A percentile compares a stretch with the other conserved stretches of the same genome.
phyloP scores from a whole-genome alignment of 2,888 invertebrate genomes.

The Cynaeus angustus region DNA sequence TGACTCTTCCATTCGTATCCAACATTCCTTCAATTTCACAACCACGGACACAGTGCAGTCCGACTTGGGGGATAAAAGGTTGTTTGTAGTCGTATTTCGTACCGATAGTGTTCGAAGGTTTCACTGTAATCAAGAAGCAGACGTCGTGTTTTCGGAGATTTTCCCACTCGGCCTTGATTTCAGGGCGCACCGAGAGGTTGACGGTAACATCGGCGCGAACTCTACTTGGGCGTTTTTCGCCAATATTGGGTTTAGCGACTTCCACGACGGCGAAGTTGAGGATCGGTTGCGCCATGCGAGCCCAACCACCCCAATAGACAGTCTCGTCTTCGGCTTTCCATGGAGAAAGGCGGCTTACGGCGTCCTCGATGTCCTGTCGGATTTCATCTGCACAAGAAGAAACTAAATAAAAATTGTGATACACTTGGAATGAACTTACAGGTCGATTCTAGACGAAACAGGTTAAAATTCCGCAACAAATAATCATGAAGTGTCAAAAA shows the following conservation, averaged over 20 bases:
- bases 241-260: slow-evolving; percentile 92
- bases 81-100: slow-evolving; percentile 87
- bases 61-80: slow-evolving; percentile 94
- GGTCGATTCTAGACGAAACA: slow-evolving; percentile 98
- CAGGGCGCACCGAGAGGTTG: slow-evolving; percentile 90
- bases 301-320: slow-evolving; percentile 98
- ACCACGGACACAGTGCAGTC: slow-evolving; percentile 92
- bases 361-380: slow-evolving; percentile 98
- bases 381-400: slow-evolving; percentile 87
- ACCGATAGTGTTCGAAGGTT: slow-evolving; percentile 89
- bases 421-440: no score
- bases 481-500: slow-evolving; percentile 99
- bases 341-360: slow-evolving; percentile 94
- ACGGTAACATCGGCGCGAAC: slow-evolving; percentile 97
- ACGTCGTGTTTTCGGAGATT: slow-evolving; percentile 97
- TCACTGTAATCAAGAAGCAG: slow-evolving; percentile 94
- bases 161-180: slow-evolving; percentile 98
- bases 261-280: slow-evolving; percentile 95
- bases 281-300: slow-evolving; percentile 97
- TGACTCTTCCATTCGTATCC: slow-evolving; percentile 94
- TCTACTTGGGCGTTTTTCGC: slow-evolving; percentile 93
- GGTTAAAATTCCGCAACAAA: slow-evolving; percentile 95
- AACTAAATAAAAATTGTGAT: slow-evolving; percentile 9
- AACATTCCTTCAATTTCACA: slow-evolving; percentile 99
- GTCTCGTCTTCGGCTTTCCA: slow-evolving; percentile 92